Evolutionary conservation across 1,140 invertebrate species (phyloP), one percentile per base, ranked within the genome.

Genomic region (Xylocopa sonorina): DNA sequence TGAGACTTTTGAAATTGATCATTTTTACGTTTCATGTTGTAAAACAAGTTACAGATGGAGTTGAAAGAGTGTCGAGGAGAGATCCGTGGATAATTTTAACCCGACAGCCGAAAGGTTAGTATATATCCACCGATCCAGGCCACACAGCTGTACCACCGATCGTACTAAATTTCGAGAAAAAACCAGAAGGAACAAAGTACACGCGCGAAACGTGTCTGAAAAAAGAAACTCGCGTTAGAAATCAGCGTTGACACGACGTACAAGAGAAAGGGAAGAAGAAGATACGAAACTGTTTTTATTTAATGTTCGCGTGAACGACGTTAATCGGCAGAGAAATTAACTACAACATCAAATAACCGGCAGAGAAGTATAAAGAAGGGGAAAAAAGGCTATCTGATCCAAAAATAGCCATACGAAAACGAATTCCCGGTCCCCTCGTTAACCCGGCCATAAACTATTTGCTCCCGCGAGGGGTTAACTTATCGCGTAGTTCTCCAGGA

Each of bases 361-460:
- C 24, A n/a, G 27, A 18, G 24, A 46, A 50, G 21, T 29, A 34
- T 9, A 16, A 34, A n/a, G 21, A n/a, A 41, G 34, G 43, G 27
- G 27, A 29, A n/a, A 57, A 29, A 62, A 38, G 9, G 7, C 4
- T 67, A 3, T 16, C 24, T 6, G 46, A 0, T n/a, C 27, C 64
- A 6, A 50, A 66, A 66, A 66, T 51, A 50, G 32, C 57, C 1
- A 1, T n/a, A n/a, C 41, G n/a, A 48, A 77, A 38, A 77, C 34
- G 64, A 68, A 77, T 69, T 69, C 32, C 43, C 24, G 29, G 24
- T n/a, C 18, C 46, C 43, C 74, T 68, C 74, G 74, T 76, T 58
- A 76, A 38, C 51, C 34, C 24, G 41, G 27, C 75, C 75, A 78
- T 60, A 78, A 78, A 78, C 64, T 50, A 71, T 78, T 57, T 60